These are phyloP conservation scores for Palaemon carinicauda DNA, from an alignment of 1,140 invertebrate species.

Conservation along the genomic window DNA sequence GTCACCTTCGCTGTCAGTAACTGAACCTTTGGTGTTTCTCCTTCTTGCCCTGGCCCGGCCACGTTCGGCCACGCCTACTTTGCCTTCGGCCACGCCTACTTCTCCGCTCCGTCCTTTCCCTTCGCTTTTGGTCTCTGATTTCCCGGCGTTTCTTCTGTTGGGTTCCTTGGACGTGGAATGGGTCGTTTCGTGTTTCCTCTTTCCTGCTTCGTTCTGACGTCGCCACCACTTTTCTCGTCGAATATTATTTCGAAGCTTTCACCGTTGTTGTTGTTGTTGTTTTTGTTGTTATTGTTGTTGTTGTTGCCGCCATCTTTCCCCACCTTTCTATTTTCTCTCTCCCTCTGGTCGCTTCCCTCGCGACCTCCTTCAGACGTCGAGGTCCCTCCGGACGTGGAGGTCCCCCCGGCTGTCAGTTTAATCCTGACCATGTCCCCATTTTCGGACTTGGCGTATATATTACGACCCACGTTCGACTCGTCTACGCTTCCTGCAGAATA, in stretches of 20 bases:
- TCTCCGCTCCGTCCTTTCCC: too few species aligned
- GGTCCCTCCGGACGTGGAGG: background rate
- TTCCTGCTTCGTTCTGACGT: background rate
- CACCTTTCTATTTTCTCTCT: too few species aligned
- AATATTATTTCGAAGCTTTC: too few species aligned
- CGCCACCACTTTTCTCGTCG: background rate
- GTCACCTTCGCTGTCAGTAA: background rate
- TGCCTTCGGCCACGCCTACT: background rate
- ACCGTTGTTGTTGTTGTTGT: too few species aligned
- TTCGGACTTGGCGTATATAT: background rate
- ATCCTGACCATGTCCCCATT: too few species aligned
- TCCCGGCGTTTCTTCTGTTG: background rate
- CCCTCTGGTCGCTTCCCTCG: too few species aligned
- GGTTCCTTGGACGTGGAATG: background rate
- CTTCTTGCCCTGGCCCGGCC: background rate
- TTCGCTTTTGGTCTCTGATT: background rate
- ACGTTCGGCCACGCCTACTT: background rate
- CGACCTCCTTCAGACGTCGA: too few species aligned
- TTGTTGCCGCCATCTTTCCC: too few species aligned
- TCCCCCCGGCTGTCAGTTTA: background rate
- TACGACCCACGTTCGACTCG: background rate
- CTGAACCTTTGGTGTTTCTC: background rate
- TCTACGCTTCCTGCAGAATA: background rate
- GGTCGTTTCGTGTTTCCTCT: background rate
- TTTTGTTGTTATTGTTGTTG: too few species aligned